Evolutionary conservation across 2,797 vertebrate genomes (phyloP).

Genomic region (Clarias laeviceps): DNA sequence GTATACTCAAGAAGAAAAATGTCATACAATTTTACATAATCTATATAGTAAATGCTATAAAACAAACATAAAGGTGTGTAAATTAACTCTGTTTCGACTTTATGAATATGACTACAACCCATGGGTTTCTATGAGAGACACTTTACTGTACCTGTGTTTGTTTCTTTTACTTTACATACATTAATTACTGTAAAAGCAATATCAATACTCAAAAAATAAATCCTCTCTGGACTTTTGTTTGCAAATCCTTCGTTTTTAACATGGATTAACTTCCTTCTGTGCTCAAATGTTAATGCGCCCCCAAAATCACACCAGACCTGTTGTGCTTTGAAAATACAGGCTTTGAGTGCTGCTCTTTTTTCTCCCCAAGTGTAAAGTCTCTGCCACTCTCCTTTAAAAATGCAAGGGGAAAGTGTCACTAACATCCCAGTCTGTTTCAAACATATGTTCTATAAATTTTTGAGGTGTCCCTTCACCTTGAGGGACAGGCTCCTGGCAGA

Average conservation of each 20-base stretch:
- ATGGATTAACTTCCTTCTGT: not conserved
- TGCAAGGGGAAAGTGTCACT: not conserved
- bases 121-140: not conserved
- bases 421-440: slow-evolving; percentile 3
- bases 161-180: not conserved
- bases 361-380: not conserved
- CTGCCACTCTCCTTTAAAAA: not conserved
- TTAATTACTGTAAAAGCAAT: not conserved
- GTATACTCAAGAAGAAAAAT: too few species aligned
- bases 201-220: not conserved
- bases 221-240: not conserved
- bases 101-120: not conserved
- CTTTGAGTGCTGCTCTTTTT: not conserved
- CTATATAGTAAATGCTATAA: too few species aligned
- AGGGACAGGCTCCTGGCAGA: slow-evolving; percentile 28
- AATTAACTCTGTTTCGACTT: too few species aligned
- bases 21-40: too few species aligned
- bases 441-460: slow-evolving; percentile 46
- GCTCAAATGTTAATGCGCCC: not conserved
- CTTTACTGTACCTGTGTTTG: not conserved
- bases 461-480: slow-evolving; percentile 42
- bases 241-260: not conserved
- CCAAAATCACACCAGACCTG: not conserved
- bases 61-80: too few species aligned
- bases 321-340: slow-evolving; percentile 5